These are phyloP conservation scores for Caenorhabditis remanei DNA, from an alignment of 1,140 invertebrate genomes.

Conservation along the genomic window DNA sequence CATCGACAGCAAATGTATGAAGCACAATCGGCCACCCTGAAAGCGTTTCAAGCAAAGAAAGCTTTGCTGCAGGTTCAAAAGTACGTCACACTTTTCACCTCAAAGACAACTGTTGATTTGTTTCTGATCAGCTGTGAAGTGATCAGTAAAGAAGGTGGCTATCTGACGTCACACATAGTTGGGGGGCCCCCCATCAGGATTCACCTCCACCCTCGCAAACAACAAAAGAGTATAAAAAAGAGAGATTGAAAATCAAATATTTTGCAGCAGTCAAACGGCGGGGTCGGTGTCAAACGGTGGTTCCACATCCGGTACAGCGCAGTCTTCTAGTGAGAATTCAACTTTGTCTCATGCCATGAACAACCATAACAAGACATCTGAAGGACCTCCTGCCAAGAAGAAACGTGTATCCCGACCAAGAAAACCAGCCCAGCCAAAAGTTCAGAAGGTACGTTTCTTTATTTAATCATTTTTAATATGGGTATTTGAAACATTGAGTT, in stretches of 20 bases:
- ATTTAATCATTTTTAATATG: too few species aligned
- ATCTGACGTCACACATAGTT: conserved; percentile 48
- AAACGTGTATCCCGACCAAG: background rate
- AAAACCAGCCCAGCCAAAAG: background rate
- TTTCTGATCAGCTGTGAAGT: conserved; percentile 34
- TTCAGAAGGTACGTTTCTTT: too few species aligned
- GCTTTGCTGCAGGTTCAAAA: conserved; percentile 17
- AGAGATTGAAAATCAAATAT: conserved; percentile 15
- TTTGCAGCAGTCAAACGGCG: background rate
- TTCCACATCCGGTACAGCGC: too few species aligned
- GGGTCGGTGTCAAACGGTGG: background rate
- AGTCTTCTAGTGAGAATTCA: too few species aligned
- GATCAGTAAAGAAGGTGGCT: conserved; percentile 11
- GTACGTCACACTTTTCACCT: conserved; percentile 26
- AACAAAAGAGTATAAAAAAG: background rate
- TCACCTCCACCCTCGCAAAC: conserved; percentile 43
- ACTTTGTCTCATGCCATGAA: too few species aligned
- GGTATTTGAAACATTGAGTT: too few species aligned
- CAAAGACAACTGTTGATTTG: conserved; percentile 32
- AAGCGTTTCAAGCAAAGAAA: conserved; percentile 29
- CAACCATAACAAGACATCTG: too few species aligned
- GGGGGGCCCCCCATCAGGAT: background rate
- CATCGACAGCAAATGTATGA: conserved; percentile 14
- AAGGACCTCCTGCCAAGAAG: background rate
- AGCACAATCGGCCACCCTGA: conserved; percentile 24